phyloP scores from a whole-genome alignment of 2,797 vertebrate species.

The Halcyon smyrnensis region DNA sequence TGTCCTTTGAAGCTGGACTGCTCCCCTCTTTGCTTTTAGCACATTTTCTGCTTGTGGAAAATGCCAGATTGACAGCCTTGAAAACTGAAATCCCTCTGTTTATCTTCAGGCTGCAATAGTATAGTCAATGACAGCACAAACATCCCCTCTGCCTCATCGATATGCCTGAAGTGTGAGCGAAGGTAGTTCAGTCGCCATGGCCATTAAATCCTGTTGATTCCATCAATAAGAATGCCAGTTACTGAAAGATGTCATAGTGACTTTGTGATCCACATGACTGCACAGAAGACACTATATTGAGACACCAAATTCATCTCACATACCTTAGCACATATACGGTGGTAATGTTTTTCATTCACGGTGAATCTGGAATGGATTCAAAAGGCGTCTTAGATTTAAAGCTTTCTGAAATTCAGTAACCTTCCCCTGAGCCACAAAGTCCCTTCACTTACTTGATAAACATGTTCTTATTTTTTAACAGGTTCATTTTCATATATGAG shows the following conservation, averaged over 20 bases:
- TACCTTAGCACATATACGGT: not conserved
- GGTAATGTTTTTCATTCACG: conserved; percentile 39
- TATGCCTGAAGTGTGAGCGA: conserved; percentile 40
- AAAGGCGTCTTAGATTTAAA: conserved; percentile 25
- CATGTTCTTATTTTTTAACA: conserved; percentile 55
- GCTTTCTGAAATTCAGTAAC: conserved; percentile 59
- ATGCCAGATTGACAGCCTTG: conserved; percentile 27
- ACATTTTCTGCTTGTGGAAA: not conserved
- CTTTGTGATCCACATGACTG: conserved; percentile 49
- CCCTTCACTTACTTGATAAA: conserved; percentile 25
- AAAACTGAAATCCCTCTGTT: conserved; percentile 43
- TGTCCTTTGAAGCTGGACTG: not conserved
- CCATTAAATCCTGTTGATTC: conserved; percentile 64
- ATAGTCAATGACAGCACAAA: conserved; percentile 41
- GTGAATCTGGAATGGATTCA: conserved; percentile 30
- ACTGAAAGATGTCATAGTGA: conserved; percentile 32
- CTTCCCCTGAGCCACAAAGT: conserved; percentile 19
- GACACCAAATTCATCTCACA: conserved; percentile 57
- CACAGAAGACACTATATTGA: conserved; percentile 40
- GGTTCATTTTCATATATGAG: conserved; percentile 45
- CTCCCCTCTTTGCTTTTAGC: not conserved
- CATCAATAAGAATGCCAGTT: conserved; percentile 50
- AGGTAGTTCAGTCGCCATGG: conserved; percentile 20
- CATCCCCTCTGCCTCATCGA: conserved; percentile 38
- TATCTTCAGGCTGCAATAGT: conserved; percentile 6